Evolutionary conservation across 2,888 invertebrate species (phyloP).

Genomic region (Notocelia uddmanniana): DNA sequence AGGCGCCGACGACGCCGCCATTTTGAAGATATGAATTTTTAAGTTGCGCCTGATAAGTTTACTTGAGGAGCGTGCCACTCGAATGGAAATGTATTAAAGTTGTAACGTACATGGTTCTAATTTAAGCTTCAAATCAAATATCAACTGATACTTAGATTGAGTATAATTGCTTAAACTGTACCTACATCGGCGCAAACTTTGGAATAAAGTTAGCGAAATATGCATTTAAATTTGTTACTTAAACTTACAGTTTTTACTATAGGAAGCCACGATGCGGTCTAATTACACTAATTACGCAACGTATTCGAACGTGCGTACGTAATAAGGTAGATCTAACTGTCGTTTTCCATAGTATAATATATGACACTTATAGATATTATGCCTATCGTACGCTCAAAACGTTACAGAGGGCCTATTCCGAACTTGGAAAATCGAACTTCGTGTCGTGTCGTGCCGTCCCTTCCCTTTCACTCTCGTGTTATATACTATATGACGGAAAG

Average conservation of each 20-base stretch:
- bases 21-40: slow-evolving; percentile 30
- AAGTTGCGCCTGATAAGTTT: slow-evolving; percentile 1
- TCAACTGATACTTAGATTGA: background rate
- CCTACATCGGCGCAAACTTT: background rate
- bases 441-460: too few relatives aligned
- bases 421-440: too few relatives aligned
- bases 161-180: background rate
- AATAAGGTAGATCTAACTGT: too few relatives aligned
- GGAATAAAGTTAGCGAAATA: background rate
- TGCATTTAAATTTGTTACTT: background rate
- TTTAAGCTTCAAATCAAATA: background rate
- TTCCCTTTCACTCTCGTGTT: too few relatives aligned
- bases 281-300: too few relatives aligned
- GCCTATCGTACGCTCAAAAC: too few relatives aligned
- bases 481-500: too few relatives aligned
- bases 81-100: background rate
- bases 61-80: background rate
- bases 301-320: too few relatives aligned
- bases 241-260: background rate
- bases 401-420: too few relatives aligned
- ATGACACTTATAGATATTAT: too few relatives aligned
- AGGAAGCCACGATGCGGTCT: too few relatives aligned
- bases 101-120: background rate
- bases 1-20: slow-evolving; percentile 25
- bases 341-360: too few relatives aligned